These are phyloP conservation scores for Deroptyus accipitrinus DNA, from an alignment of 2,113 vertebrate species.

Conservation along the genomic window DNA sequence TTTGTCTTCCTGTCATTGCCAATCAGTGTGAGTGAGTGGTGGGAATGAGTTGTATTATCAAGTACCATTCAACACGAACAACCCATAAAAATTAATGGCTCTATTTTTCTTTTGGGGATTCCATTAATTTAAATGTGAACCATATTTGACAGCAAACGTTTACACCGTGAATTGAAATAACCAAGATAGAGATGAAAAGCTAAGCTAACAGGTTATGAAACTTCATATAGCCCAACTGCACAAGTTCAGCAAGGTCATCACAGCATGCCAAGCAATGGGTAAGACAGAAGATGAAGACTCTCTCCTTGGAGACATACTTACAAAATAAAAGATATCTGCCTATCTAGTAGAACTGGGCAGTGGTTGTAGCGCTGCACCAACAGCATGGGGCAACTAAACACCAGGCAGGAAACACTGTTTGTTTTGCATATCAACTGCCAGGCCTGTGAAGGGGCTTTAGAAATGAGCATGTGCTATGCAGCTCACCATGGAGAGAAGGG, in stretches of 20 bases:
- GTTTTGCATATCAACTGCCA: background rate
- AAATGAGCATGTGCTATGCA: background rate
- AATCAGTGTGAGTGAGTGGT: background rate
- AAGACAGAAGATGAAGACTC: background rate
- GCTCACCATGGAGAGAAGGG: background rate
- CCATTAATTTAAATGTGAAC: background rate
- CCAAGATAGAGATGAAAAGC: background rate
- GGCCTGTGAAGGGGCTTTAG: background rate
- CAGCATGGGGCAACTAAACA: background rate
- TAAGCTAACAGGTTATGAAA: background rate
- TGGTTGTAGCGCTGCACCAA: background rate
- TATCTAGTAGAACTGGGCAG: background rate
- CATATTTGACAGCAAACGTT: background rate
- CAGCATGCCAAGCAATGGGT: background rate
- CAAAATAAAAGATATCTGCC: background rate
- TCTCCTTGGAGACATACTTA: background rate
- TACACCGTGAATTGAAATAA: background rate
- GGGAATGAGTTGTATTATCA: background rate
- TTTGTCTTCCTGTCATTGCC: background rate
- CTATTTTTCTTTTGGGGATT: background rate
- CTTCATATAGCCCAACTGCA: background rate
- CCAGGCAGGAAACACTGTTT: background rate
- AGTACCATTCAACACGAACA: background rate
- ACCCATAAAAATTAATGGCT: background rate
- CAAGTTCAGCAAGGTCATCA: background rate